Evolutionary conservation across 2,888 invertebrate species (phyloP).

Genomic region (Drepana falcataria): DNA sequence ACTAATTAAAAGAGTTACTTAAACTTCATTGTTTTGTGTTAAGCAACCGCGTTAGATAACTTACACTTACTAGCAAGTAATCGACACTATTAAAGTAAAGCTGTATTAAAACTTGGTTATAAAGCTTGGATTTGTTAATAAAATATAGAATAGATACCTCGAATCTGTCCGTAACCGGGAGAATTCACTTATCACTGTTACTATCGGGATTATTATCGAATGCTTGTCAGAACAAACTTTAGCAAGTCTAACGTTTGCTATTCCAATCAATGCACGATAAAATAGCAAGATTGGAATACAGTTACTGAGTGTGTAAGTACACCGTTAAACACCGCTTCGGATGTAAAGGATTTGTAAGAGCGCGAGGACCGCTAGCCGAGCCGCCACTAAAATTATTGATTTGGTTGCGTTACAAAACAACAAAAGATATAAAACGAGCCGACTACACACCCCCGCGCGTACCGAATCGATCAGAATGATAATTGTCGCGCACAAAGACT

Average conservation of each 20-base stretch:
- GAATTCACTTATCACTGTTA: neutral
- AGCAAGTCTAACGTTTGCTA: slow-evolving; percentile 5
- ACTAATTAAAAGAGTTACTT: too few species aligned
- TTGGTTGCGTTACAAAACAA: slow-evolving; percentile 72
- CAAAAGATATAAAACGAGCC: slow-evolving; percentile 75
- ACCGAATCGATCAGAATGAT: slow-evolving; percentile 76
- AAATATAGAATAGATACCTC: neutral
- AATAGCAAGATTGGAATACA: slow-evolving; percentile 10
- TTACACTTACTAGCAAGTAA: too few species aligned
- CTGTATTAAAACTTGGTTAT: too few species aligned
- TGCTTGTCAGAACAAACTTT: slow-evolving; percentile 10
- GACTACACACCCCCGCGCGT: slow-evolving; percentile 69
- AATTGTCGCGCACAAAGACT: slow-evolving; percentile 78
- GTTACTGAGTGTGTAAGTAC: slow-evolving; percentile 11
- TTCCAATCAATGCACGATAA: slow-evolving; percentile 20
- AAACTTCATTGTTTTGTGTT: slow-evolving; percentile 19
- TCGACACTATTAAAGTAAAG: too few species aligned
- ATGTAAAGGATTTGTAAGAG: slow-evolving; percentile 13
- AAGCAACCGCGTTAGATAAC: slow-evolving; percentile 38
- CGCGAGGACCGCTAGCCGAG: slow-evolving; percentile 29
- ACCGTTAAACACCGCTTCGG: slow-evolving; percentile 25
- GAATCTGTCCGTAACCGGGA: neutral
- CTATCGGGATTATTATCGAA: neutral
- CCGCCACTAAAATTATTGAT: slow-evolving; percentile 76
- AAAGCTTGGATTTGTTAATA: too few species aligned